These are phyloP conservation scores for Sus scrofa DNA, from an alignment of 2,113 vertebrate species.

Conservation along the genomic window T2T-Sscrofa CM000814.6:124109001-124109500, in stretches of 20 bases:
- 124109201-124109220: not conserved
- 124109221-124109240: not conserved
- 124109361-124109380: too few relatives aligned
- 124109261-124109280: not conserved
- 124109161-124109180: constrained; percentile 3
- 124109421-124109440: too few relatives aligned
- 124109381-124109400: too few relatives aligned
- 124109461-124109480: too few relatives aligned
- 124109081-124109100: not conserved
- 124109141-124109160: not conserved
- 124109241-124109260: not conserved
- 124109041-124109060: not conserved
- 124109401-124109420: too few relatives aligned
- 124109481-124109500: too few relatives aligned
- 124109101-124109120: not conserved
- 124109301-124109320: too few relatives aligned
- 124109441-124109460: too few relatives aligned
- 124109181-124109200: not conserved
- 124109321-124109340: too few relatives aligned
- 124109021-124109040: not conserved
- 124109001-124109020: not conserved
- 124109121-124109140: not conserved
- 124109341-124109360: too few relatives aligned
- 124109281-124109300: too few relatives aligned
- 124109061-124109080: not conserved